Conservation (phyloP, 2,888 invertebrate genomes). For the Apodemia zela region DNA sequence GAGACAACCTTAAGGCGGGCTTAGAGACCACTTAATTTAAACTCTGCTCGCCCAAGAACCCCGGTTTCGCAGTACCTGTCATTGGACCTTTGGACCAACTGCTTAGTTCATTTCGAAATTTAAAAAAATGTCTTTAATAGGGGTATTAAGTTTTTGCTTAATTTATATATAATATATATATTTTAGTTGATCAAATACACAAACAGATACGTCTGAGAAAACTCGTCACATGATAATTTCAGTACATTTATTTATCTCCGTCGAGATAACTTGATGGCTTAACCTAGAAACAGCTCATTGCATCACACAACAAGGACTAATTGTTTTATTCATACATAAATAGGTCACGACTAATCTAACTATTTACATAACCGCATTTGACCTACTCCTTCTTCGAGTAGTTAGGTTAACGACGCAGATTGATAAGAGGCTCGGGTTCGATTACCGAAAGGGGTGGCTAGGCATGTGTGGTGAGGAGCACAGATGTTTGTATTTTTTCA, state of each 20-base stretch:
- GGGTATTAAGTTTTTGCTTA: too few relatives aligned
- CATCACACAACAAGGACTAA: neutral
- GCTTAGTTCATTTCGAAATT: too few relatives aligned
- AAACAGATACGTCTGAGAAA: neutral
- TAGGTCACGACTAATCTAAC: neutral
- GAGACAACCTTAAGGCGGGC: too few relatives aligned
- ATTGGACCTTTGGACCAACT: too few relatives aligned
- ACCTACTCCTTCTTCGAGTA: neutral
- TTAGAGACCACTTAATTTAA: too few relatives aligned
- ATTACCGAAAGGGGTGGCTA: neutral
- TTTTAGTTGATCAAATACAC: too few relatives aligned
- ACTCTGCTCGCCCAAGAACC: too few relatives aligned
- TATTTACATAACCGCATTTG: constrained; percentile 3
- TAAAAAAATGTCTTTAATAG: too few relatives aligned
- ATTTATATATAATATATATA: too few relatives aligned
- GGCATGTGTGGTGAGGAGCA: neutral
- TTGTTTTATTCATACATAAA: neutral
- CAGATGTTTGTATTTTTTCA: neutral
- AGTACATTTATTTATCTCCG: neutral
- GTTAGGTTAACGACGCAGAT: neutral
- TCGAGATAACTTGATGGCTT: neutral
- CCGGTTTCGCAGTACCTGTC: too few relatives aligned
- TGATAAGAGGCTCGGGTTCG: neutral
- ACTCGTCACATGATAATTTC: neutral
- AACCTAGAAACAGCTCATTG: neutral